Base-by-base conservation (phyloP, 2,888 invertebrate species). In the Ditylenchus weischeri region DNA sequence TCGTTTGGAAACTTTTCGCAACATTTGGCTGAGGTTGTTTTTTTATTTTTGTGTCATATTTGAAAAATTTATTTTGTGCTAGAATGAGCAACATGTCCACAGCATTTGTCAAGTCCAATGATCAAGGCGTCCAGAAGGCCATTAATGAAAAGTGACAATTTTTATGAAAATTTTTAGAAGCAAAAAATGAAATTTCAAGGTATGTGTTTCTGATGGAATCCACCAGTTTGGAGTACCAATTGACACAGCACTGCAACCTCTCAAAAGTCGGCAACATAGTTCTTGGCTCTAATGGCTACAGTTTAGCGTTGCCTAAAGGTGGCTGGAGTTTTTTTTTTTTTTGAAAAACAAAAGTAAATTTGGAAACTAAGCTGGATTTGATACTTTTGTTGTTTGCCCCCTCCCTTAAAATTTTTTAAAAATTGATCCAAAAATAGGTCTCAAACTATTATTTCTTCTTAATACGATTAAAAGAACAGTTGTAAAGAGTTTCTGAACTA, bases 211-310 rank as follows among this genome's bases (percentile, higher is more conserved):
- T 96, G n/a, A 94, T 95, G 91, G 96, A 96, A 86, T 94, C 93
- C 0, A 93, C 95, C 0, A 93, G 93, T 90, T 86, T 96, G 70
- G 95, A 96, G 84, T 96, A 94, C 82, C 88, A 90, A n/a, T 91
- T 92, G 18, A 90, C 77, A 7, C 76, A 93, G 54, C 91, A 94
- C 83, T 95, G 95, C 83, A 93, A 94, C 83, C 86, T 95, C 57
- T 94, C 93, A 29, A 92, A 94, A 86, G 91, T 95, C 63, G 94
- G 94, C 0, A 94, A 93, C 0, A 86, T 90, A 10, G 77, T 78
- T 21, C 84, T 91, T 0, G 91, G 91, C 82, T 89, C 89, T 35
- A 91, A 91, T 83, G 92, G 93, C 35, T 96, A 95, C 84, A 96
- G 96, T 38, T 93, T 96, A 77, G 96, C 93, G 0, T 92, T 94